A percentile compares a stretch with the other conserved stretches of the same genome.
Evolutionary conservation across 2,797 vertebrate genomes (phyloP).

Genomic region (Brachymystax lenok): DNA sequence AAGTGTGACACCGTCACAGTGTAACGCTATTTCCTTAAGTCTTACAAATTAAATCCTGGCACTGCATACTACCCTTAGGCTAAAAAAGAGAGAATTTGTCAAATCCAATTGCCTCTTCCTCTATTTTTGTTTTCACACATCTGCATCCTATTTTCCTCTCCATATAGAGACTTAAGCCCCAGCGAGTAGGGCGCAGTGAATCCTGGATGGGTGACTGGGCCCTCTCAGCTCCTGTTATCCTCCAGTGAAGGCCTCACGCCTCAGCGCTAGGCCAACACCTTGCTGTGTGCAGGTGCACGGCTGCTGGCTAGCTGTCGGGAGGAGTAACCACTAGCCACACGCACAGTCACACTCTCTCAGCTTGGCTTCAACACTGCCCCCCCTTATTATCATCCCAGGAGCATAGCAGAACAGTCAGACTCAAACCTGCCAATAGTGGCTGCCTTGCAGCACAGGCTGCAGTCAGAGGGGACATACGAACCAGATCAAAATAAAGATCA

Average conservation of each 20-base stretch:
- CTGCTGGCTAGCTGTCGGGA: conserved; percentile 69
- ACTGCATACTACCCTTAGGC: conserved; percentile 61
- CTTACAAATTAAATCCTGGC: conserved; percentile 71
- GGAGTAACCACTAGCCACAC: conserved; percentile 67
- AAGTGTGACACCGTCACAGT: conserved; percentile 54
- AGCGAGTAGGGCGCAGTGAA: conserved; percentile 18
- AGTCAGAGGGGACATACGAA: neutral
- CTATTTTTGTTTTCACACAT: conserved; percentile 44
- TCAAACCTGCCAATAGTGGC: neutral
- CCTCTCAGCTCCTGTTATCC: neutral
- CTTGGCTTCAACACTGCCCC: neutral
- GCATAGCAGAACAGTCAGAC: neutral
- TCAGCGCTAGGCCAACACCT: conserved; percentile 28
- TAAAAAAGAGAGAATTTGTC: conserved; percentile 70
- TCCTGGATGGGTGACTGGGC: neutral
- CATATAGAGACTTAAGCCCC: conserved; percentile 2
- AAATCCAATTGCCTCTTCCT: conserved; percentile 59
- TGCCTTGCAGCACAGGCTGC: neutral
- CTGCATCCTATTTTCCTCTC: no score
- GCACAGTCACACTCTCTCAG: conserved; percentile 25
- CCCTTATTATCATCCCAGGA: neutral
- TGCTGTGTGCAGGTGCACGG: conserved; percentile 74
- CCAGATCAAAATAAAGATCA: neutral
- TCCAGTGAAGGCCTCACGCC: neutral
- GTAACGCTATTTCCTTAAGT: conserved; percentile 62